Percentiles rank a stretch among this genome's conserved stretches.
Conservation (phyloP, 2,797 vertebrate species). For the Lutjanus argentimaculatus region DNA sequence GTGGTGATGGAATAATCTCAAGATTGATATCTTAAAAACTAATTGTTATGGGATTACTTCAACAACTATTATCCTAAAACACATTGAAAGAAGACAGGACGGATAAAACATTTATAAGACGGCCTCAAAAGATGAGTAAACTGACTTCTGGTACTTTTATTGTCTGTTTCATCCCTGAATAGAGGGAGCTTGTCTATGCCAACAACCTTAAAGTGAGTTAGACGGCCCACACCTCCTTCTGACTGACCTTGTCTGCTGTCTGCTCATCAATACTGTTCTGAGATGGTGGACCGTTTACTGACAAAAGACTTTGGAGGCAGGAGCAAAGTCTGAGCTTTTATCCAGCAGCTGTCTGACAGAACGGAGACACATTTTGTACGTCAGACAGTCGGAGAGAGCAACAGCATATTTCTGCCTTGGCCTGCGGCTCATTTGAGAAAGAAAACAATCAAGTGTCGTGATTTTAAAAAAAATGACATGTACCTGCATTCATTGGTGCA, state of each 20-base stretch:
- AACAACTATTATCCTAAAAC: neutral
- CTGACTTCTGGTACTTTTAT: neutral
- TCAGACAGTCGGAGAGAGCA: constrained; percentile 5
- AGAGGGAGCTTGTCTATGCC: neutral
- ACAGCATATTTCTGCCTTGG: neutral
- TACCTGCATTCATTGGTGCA: neutral
- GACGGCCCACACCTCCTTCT: constrained; percentile 12
- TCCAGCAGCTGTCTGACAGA: constrained; percentile 18
- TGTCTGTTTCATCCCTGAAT: neutral
- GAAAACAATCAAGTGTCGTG: neutral
- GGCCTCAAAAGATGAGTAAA: neutral
- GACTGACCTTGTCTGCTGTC: constrained; percentile 26
- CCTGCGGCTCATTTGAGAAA: neutral
- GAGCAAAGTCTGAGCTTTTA: constrained; percentile 15
- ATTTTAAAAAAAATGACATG: neutral
- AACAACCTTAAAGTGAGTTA: constrained; percentile 17
- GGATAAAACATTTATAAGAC: neutral
- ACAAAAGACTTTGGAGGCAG: constrained; percentile 22
- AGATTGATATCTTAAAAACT: neutral
- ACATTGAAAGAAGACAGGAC: neutral
- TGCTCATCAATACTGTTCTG: constrained; percentile 8
- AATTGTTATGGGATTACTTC: neutral
- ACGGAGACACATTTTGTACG: neutral
- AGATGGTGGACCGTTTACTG: constrained; percentile 20
- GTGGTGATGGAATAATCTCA: neutral